Evolutionary conservation across 2,888 invertebrate species (phyloP).

Genomic region (Callosobruchus maculatus): DNA sequence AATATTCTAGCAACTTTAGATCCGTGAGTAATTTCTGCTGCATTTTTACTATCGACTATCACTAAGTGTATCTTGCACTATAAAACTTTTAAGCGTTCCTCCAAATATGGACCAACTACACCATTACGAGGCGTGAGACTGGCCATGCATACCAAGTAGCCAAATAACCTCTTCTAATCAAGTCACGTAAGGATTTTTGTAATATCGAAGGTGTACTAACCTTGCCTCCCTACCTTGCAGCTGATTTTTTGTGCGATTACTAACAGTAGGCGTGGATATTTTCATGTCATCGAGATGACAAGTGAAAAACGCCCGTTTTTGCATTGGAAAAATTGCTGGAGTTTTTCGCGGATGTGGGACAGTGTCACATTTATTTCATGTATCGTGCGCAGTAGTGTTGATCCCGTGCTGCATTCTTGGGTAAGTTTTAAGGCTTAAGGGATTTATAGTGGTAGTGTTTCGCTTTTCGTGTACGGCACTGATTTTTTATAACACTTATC

Average conservation of each 20-base stretch:
- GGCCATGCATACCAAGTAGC: neutral
- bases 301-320: neutral
- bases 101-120: neutral
- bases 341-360: neutral
- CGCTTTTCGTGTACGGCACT: no score
- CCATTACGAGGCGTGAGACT: neutral
- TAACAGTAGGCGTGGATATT: neutral
- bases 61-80: no score
- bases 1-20: no score
- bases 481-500: no score
- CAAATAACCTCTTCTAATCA: neutral
- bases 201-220: neutral
- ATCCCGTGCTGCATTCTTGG: neutral
- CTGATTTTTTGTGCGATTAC: neutral
- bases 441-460: no score
- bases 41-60: no score
- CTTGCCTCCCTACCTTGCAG: neutral
- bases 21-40: no score
- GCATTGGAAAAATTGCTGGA: neutral
- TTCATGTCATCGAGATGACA: neutral
- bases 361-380: neutral
- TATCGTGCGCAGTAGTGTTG: neutral
- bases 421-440: neutral
- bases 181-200: neutral
- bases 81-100: neutral